A percentile compares a stretch with the other conserved stretches of the same genome.
phyloP scores from a whole-genome alignment of 2,888 invertebrate genomes.

The Adelphocoris suturalis region DNA sequence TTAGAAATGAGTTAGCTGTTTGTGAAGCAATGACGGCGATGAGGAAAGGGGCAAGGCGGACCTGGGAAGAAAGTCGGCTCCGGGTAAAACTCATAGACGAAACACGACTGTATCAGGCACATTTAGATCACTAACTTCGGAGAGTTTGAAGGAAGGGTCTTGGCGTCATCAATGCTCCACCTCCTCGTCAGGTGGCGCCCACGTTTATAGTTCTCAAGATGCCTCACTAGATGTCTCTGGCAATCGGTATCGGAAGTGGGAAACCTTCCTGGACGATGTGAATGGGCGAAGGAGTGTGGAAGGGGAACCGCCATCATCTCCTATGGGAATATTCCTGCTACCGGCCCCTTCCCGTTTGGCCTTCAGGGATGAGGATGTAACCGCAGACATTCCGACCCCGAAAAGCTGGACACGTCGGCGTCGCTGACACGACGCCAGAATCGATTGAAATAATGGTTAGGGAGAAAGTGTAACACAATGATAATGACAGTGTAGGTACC shows the following conservation, averaged over 20 bases:
- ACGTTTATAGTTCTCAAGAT: slow-evolving; percentile 25
- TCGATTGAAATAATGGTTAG: not conserved
- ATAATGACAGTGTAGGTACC: slow-evolving; percentile 55
- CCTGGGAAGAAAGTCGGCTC: slow-evolving; percentile 61
- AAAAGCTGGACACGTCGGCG: slow-evolving; percentile 30
- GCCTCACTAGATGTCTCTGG: slow-evolving; percentile 44
- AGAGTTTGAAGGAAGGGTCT: not conserved
- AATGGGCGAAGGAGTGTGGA: not conserved
- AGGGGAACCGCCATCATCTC: not conserved
- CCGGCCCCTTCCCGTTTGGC: not conserved
- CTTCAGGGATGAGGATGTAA: slow-evolving; percentile 15
- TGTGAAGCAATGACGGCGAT: not conserved
- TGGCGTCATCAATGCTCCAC: slow-evolving; percentile 57
- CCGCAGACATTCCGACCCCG: slow-evolving; percentile 39
- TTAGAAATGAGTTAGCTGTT: not conserved
- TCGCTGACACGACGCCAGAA: not conserved
- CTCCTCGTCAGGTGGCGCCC: slow-evolving; percentile 49
- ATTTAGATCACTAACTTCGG: slow-evolving; percentile 59
- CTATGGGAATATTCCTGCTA: not conserved
- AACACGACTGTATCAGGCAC: slow-evolving; percentile 63
- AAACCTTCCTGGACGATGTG: slow-evolving; percentile 16
- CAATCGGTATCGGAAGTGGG: slow-evolving; percentile 4
- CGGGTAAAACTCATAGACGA: slow-evolving; percentile 62
- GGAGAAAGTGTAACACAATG: slow-evolving; percentile 31
- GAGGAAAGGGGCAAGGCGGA: slow-evolving; percentile 30